Base-by-base conservation (phyloP, 2,797 vertebrate species). In the Tachyglossus aculeatus region DNA sequence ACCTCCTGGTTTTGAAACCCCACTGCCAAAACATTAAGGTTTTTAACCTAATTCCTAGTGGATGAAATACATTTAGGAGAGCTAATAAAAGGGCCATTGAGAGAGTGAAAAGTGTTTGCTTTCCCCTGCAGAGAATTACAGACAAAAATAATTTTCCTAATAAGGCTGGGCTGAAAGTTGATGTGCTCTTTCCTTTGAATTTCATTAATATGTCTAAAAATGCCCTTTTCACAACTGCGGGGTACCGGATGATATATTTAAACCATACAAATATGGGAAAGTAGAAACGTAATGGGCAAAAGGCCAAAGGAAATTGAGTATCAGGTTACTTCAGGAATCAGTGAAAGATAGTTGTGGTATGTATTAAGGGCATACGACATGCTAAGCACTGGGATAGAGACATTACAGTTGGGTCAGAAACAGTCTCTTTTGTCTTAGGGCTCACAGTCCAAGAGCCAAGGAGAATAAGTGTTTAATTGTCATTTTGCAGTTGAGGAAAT, bases 101-200 rank as follows among this genome's bases (percentile, higher is more conserved):
- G 87, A 67, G 77, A 90, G 87, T 77, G 64, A 87, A 34, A 74
- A 67, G 45, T 65, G 74, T 74, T 81, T 78, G 55, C 77, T 75
- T 60, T 68, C 61, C 80, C 43, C 77, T 50, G 27, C 57, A 74
- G 48, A 2, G 2, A 69, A 72, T 27, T 51, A n/a, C 27, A 59
- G 45, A 60, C 61, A 52, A 43, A 74, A 34, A 80, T 76, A 71
- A 71, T 86, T 86, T 88, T 88, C 92, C 93, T 94, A 91, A 95
- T 94, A 95, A 93, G 92, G 92, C 76, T 78, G 12, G 13, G 6
- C 68, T 85, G 70, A 67, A 78, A 80, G 53, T 64, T 90, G 83
- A 89, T 88, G 91, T 90, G 83, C 67, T 81, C 67, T 18, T 58
- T 21, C 24, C 40, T 25, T 84, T 81, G 73, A 88, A 82, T 87